Evolutionary conservation across 2,888 invertebrate species (phyloP).

Genomic region (Ceramica pisi): DNA sequence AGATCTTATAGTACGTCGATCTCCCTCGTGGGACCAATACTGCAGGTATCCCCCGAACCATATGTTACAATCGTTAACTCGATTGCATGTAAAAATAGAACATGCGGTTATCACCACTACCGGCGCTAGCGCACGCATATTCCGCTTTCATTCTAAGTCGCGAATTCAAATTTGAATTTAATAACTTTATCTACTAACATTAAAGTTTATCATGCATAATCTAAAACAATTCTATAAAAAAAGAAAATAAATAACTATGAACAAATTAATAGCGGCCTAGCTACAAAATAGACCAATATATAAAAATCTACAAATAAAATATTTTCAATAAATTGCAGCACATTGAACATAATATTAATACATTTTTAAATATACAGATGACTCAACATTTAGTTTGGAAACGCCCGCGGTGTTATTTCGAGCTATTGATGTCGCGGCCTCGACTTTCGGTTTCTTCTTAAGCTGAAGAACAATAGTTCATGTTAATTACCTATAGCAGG

Average conservation of each 20-base stretch:
- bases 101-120: neutral
- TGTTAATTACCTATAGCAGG: slow-evolving; percentile 56
- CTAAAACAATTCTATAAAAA: slow-evolving; percentile 7
- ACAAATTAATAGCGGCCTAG: slow-evolving; percentile 21
- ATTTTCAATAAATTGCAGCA: slow-evolving; percentile 19
- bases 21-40: neutral
- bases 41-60: neutral
- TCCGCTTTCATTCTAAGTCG: slow-evolving; percentile 28
- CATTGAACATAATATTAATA: slow-evolving; percentile 49
- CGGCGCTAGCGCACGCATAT: neutral
- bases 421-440: slow-evolving; percentile 72
- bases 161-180: slow-evolving; percentile 5
- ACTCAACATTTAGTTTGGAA: slow-evolving; percentile 87
- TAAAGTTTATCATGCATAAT: slow-evolving; percentile 36
- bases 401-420: slow-evolving; percentile 77
- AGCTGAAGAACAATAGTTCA: slow-evolving; percentile 79
- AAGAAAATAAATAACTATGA: neutral
- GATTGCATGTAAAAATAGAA: neutral
- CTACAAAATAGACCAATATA: slow-evolving; percentile 32
- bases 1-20: neutral
- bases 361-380: slow-evolving; percentile 72
- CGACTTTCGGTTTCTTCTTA: slow-evolving; percentile 86
- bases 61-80: no score
- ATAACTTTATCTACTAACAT: slow-evolving; percentile 21
- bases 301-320: slow-evolving; percentile 17